Conservation (phyloP, 2,888 invertebrate genomes). For the Deilephila elpenor region DNA sequence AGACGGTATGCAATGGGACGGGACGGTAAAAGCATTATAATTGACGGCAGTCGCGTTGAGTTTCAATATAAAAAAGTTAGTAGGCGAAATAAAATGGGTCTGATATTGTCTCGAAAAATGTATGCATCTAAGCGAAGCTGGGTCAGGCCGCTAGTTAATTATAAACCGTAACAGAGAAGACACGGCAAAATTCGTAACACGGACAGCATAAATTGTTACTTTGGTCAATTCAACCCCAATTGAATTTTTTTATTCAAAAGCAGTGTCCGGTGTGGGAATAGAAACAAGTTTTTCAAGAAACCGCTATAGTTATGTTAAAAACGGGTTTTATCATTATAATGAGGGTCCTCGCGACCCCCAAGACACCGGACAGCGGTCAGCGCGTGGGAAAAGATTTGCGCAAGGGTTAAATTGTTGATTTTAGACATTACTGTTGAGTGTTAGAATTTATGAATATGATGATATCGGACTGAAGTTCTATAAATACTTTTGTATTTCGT, state of each 20-base stretch:
- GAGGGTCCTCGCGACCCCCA: constrained; percentile 45
- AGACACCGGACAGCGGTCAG: constrained; percentile 71
- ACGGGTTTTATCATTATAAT: constrained; percentile 51
- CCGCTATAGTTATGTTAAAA: constrained; percentile 33
- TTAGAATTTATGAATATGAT: too few species aligned
- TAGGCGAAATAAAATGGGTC: too few species aligned
- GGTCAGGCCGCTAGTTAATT: too few species aligned
- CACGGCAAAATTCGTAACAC: neutral
- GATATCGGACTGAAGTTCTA: too few species aligned
- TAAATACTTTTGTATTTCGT: too few species aligned
- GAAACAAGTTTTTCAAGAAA: constrained; percentile 44
- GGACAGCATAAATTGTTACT: neutral
- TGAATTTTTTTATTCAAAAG: neutral
- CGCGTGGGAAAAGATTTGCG: constrained; percentile 59
- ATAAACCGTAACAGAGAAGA: neutral
- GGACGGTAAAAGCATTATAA: too few species aligned
- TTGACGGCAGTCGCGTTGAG: too few species aligned
- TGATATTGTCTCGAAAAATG: too few species aligned
- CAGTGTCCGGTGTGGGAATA: constrained; percentile 39
- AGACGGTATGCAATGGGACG: too few species aligned
- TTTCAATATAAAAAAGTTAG: too few species aligned
- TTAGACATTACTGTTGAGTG: too few species aligned
- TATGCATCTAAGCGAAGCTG: too few species aligned
- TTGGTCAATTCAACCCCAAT: constrained; percentile 20
- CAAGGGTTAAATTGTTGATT: constrained; percentile 27